A percentile compares a stretch with the other conserved stretches of the same genome.
Conservation (phyloP, 2,888 invertebrate species). For the Heliconius cydno region DNA sequence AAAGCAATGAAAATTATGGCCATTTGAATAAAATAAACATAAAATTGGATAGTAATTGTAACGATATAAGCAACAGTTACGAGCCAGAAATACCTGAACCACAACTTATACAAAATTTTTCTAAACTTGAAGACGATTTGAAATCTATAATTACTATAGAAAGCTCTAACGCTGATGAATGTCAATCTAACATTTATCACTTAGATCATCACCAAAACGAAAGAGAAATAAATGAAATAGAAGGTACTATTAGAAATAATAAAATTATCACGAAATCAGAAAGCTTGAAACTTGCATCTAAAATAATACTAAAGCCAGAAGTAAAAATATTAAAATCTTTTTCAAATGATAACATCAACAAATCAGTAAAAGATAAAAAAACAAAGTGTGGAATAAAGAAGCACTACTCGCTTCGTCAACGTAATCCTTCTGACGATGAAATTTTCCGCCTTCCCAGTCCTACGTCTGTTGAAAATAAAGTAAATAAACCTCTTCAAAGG, state of each 20-base stretch:
- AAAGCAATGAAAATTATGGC: conserved; percentile 70
- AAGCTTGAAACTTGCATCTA: conserved; percentile 65
- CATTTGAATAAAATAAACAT: conserved; percentile 69
- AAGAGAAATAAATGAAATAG: conserved; percentile 80
- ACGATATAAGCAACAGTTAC: conserved; percentile 54
- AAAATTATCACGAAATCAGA: conserved; percentile 77
- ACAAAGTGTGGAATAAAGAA: conserved; percentile 67
- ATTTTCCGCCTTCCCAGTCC: conserved; percentile 72
- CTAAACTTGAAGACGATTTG: conserved; percentile 76
- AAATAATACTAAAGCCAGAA: conserved; percentile 62
- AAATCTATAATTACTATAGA: conserved; percentile 77
- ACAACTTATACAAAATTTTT: conserved; percentile 68
- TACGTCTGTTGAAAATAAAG: conserved; percentile 62
- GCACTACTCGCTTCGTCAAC: conserved; percentile 79
- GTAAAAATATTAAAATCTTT: conserved; percentile 67
- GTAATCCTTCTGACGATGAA: conserved; percentile 74
- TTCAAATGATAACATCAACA: conserved; percentile 73
- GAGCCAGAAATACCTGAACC: conserved; percentile 67
- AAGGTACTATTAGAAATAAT: conserved; percentile 78
- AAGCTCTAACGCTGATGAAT: conserved; percentile 73
- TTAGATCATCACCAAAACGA: conserved; percentile 78
- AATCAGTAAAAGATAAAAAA: conserved; percentile 61
- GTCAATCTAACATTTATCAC: conserved; percentile 60
- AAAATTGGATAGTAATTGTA: conserved; percentile 32
- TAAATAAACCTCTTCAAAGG: conserved; percentile 48